These are phyloP conservation scores for Pocillopora grandis DNA, from an alignment of 92 coral and sea anemone species.

Conservation along the genomic window DNA sequence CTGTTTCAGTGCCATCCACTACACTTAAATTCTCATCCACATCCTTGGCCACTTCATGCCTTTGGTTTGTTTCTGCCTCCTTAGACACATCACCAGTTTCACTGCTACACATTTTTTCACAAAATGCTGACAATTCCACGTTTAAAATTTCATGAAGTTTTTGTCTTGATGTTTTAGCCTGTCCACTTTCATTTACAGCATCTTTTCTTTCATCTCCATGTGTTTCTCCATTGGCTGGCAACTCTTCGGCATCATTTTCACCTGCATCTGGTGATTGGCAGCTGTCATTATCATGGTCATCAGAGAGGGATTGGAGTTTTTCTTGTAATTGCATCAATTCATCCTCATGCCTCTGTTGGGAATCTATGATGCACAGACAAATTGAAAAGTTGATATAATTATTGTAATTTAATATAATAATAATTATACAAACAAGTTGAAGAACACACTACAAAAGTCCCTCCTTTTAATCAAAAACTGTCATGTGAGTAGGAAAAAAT, in stretches of 20 bases:
- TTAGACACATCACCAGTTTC: constrained; percentile 38
- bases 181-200: neutral
- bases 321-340: constrained; percentile 60
- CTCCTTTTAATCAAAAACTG: too few species aligned
- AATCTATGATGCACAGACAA: constrained; percentile 32
- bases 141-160: constrained; percentile 30
- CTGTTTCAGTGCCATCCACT: constrained; percentile 27
- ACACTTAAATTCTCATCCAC: neutral
- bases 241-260: neutral
- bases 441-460: too few species aligned
- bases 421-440: too few species aligned
- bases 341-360: constrained; percentile 68
- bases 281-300: constrained; percentile 15
- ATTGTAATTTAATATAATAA: neutral
- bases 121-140: constrained; percentile 20
- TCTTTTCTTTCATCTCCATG: neutral
- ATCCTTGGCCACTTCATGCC: constrained; percentile 24
- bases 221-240: neutral
- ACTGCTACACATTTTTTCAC: constrained; percentile 24
- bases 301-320: constrained; percentile 43
- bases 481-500: neutral
- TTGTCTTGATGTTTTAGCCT: neutral
- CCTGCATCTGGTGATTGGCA: constrained; percentile 8
- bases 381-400: neutral
- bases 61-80: constrained; percentile 33